Base-by-base conservation (phyloP, 2,797 vertebrate species). In the Gadopsis bispinosus region DNA sequence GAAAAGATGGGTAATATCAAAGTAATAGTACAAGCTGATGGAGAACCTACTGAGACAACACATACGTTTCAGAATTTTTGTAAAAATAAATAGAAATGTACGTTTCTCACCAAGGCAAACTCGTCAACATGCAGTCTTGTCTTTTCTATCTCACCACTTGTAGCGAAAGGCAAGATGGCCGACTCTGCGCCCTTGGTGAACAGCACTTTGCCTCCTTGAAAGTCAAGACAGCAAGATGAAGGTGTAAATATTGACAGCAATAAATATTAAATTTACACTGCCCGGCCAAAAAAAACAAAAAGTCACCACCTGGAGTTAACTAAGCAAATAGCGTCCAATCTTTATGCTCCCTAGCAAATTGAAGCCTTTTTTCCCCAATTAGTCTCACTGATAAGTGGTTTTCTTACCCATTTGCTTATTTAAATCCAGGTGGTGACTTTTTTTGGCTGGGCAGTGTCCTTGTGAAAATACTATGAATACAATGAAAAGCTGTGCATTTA, bases 121-220 rank as follows among this genome's bases (percentile, higher is more conserved):
- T 99, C 97, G 87, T 99, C 98, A 53, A 99, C 97, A 0, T 99
- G 98, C 62, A 97, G 68, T 88, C 97, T 95, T 1, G 97, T 99
- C 95, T 98, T 98, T 72, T 98, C 96, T 76, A 99, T 95, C 93
- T 98, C 97, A 64, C 98, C 98, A 51, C 94, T 95, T 78, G 93
- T 96, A 63, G 95, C 86, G 43, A 96, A 95, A 71, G 98, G 98
- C 80, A 99, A 95, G 89, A 99, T 91, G 67, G 97, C 95, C 10
- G 98, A 99, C 86, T 99, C 98, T 4, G 98, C 98, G 80, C 98
- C 98, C 93, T 99, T 99, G 70, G 97, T 97, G 92, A 99, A 99
- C 86, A 99, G 91, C 74, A 99, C 84, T 75, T 95, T 96, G 62
- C 96, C 96, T 78, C 97, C 98, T 99, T 74, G 10, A 85, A 86